Percentiles rank a stretch among this genome's conserved stretches.
Evolutionary conservation across 2,888 invertebrate species (phyloP).

Genomic region (Eumerus sabulonum): DNA sequence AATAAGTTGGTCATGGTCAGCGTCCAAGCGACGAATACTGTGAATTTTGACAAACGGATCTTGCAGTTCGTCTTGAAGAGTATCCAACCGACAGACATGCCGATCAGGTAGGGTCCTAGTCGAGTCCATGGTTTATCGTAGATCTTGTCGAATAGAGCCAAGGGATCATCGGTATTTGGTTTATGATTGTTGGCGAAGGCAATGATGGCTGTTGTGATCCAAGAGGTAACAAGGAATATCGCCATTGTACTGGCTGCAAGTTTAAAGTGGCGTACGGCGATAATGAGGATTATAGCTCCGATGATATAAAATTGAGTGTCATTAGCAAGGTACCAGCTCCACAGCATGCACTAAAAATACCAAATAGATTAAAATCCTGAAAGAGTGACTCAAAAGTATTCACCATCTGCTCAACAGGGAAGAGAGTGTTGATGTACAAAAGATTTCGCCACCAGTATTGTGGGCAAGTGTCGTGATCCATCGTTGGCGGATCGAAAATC

Average conservation of each 20-base stretch:
- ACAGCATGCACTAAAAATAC: slow-evolving; percentile 88
- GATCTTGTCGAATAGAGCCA: slow-evolving; percentile 92
- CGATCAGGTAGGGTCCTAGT: slow-evolving; percentile 90
- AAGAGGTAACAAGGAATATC: slow-evolving; percentile 86
- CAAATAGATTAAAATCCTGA: background rate
- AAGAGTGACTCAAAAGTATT: slow-evolving; percentile 68
- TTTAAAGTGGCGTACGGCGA: slow-evolving; percentile 89
- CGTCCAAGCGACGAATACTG: slow-evolving; percentile 86
- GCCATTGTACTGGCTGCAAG: slow-evolving; percentile 84
- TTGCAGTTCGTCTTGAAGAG: slow-evolving; percentile 90
- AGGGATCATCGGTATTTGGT: slow-evolving; percentile 88
- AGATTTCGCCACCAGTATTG: slow-evolving; percentile 94
- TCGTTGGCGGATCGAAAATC: slow-evolving; percentile 90
- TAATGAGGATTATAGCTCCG: slow-evolving; percentile 88
- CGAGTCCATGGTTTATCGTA: slow-evolving; percentile 95
- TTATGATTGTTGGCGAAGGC: slow-evolving; percentile 89
- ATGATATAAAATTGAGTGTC: slow-evolving; percentile 93
- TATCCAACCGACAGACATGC: slow-evolving; percentile 91
- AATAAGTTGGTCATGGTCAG: slow-evolving; percentile 84
- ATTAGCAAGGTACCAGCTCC: slow-evolving; percentile 94
- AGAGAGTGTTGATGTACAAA: slow-evolving; percentile 91
- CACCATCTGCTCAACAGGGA: slow-evolving; percentile 92
- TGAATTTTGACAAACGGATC: slow-evolving; percentile 85
- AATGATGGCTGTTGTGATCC: slow-evolving; percentile 89
- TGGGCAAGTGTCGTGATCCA: slow-evolving; percentile 90